Percentiles rank a stretch among this genome's conserved stretches.
Evolutionary conservation across 2,888 invertebrate genomes (phyloP).

Genomic region (Odontothrips loti): DNA sequence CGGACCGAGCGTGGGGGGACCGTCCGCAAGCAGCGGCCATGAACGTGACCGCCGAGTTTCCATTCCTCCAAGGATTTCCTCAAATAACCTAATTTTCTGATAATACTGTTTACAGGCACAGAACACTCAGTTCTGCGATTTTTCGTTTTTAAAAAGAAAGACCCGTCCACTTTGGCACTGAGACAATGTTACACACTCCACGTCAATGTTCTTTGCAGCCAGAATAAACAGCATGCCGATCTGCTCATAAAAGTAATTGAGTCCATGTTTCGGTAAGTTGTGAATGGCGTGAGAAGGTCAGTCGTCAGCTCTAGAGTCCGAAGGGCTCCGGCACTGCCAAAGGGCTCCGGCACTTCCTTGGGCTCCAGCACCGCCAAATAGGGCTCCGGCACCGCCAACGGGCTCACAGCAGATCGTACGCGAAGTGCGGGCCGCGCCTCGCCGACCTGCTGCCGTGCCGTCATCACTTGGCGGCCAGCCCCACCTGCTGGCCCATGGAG

Average conservation of each 20-base stretch:
- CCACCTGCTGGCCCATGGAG: not conserved
- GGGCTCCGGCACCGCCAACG: not conserved
- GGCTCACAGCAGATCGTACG: conserved; percentile 9
- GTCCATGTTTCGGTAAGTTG: not conserved
- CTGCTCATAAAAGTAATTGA: too few species aligned
- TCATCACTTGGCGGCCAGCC: not conserved
- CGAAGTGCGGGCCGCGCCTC: not conserved
- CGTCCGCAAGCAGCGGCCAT: not conserved
- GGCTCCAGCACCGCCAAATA: not conserved
- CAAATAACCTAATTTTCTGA: too few species aligned
- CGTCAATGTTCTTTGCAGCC: too few species aligned
- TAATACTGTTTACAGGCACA: too few species aligned
- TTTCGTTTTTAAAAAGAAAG: too few species aligned
- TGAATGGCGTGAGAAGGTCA: not conserved
- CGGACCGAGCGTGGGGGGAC: not conserved
- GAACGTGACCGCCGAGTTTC: not conserved
- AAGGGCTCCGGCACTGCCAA: too few species aligned
- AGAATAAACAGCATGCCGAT: too few species aligned
- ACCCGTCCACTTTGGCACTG: too few species aligned
- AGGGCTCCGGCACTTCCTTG: too few species aligned
- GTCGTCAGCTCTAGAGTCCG: too few species aligned
- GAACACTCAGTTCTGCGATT: too few species aligned
- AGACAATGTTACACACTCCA: too few species aligned
- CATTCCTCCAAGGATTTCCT: not conserved
- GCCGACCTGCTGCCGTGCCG: conserved; percentile 7